phyloP scores from a whole-genome alignment of 2,888 invertebrate species.

The Nudaria mundana region DNA sequence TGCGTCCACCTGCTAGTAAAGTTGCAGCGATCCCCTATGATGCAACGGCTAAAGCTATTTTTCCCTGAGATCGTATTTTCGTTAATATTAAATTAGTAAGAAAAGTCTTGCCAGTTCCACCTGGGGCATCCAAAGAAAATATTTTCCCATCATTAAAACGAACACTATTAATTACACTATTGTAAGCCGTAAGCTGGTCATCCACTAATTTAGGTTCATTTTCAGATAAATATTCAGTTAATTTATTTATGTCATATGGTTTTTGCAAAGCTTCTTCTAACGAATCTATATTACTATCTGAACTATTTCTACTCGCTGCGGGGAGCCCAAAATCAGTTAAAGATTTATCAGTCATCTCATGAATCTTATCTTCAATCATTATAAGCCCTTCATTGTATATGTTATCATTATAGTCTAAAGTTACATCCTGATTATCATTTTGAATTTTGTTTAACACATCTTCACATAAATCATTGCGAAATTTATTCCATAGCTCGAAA shows the following conservation, averaged over 20 bases:
- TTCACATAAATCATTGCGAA: conserved; percentile 18
- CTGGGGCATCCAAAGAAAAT: too few species aligned
- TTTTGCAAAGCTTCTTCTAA: conserved; percentile 16
- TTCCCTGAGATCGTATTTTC: conserved; percentile 15
- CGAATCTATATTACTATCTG: conserved; percentile 12
- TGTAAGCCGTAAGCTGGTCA: conserved; percentile 16
- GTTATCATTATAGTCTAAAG: conserved; percentile 21
- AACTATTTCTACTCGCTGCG: conserved; percentile 10
- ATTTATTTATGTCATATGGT: conserved; percentile 15
- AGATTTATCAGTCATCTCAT: conserved; percentile 7
- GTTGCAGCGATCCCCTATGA: conserved; percentile 11
- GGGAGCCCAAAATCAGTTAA: conserved; percentile 10
- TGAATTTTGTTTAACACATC: conserved; percentile 22
- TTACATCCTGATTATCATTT: conserved; percentile 22
- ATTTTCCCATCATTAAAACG: conserved; percentile 8
- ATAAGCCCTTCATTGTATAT: conserved; percentile 19
- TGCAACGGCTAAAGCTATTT: conserved; percentile 11
- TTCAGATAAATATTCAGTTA: conserved; percentile 14
- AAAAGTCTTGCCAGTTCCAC: conserved; percentile 13
- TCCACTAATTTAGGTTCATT: conserved; percentile 19
- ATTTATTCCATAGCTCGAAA: conserved; percentile 19
- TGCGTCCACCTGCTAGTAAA: conserved; percentile 15
- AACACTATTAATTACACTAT: conserved; percentile 16
- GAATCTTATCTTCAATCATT: conserved; percentile 9
- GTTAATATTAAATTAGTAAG: conserved; percentile 19